phyloP scores from a whole-genome alignment of 2,888 invertebrate species.

The Cyclophora punctaria region DNA sequence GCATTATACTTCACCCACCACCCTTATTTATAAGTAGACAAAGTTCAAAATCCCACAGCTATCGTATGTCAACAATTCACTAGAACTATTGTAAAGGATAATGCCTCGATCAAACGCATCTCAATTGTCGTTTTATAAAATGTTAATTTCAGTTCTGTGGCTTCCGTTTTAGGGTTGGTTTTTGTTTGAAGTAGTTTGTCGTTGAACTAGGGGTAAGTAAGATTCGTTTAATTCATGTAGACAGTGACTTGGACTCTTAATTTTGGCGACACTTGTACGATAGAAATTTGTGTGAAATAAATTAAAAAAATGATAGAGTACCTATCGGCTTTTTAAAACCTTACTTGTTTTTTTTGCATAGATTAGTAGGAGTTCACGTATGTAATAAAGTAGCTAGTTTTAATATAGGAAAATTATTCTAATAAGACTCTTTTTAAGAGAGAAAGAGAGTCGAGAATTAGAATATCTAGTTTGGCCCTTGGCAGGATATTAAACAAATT shows the following conservation, averaged over 20 bases:
- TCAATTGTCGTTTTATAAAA: slow-evolving; percentile 29
- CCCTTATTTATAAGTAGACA: slow-evolving; percentile 32
- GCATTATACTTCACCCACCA: slow-evolving; percentile 39
- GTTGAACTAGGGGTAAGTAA: slow-evolving; percentile 60
- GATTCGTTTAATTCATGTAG: slow-evolving; percentile 69
- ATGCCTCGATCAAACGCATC: slow-evolving; percentile 69
- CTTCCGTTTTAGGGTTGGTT: slow-evolving; percentile 18
- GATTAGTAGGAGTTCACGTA: too few species aligned
- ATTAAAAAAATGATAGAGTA: too few species aligned
- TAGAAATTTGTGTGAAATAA: background rate
- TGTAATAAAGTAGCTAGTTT: too few species aligned
- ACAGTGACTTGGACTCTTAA: slow-evolving; percentile 67
- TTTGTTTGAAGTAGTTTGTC: slow-evolving; percentile 18
- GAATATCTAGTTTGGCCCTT: too few species aligned
- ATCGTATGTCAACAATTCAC: slow-evolving; percentile 59
- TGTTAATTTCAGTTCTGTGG: too few species aligned
- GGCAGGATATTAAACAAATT: too few species aligned
- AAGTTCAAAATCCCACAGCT: slow-evolving; percentile 28
- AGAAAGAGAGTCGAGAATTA: too few species aligned
- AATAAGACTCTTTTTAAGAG: too few species aligned
- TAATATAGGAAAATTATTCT: too few species aligned
- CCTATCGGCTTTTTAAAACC: too few species aligned
- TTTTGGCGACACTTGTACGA: slow-evolving; percentile 42
- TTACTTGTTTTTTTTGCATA: too few species aligned
- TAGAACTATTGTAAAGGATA: slow-evolving; percentile 69